Conservation (phyloP, 1,140 invertebrate species). For the Macrobrachium nipponense region DNA sequence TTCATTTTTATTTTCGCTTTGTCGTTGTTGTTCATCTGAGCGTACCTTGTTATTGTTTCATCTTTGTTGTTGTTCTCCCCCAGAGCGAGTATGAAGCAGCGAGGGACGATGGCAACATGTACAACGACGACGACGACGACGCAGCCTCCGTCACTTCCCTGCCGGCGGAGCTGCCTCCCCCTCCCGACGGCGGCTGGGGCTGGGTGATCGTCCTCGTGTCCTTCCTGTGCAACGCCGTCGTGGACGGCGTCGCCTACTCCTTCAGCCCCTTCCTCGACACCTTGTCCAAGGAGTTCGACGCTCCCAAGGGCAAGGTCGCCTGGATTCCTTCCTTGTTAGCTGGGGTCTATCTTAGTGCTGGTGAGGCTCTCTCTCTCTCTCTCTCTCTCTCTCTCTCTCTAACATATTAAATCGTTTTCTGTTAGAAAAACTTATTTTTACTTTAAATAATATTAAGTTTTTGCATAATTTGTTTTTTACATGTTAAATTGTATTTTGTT, state of each 20-base stretch:
- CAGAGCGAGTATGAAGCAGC: slow-evolving; percentile 49
- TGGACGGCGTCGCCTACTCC: slow-evolving; percentile 96
- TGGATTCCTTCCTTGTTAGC: slow-evolving; percentile 95
- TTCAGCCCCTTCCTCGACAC: slow-evolving; percentile 89
- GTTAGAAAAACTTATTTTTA: no score
- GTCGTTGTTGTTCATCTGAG: slow-evolving; percentile 12
- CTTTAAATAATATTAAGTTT: no score
- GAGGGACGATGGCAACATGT: not conserved
- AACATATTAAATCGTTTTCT: not conserved
- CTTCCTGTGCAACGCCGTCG: slow-evolving; percentile 98
- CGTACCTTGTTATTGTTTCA: not conserved
- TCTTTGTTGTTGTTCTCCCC: not conserved
- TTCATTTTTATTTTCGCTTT: not conserved
- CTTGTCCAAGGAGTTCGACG: slow-evolving; percentile 84
- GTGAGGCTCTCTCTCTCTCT: slow-evolving; percentile 71
- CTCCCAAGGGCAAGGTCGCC: slow-evolving; percentile 85
- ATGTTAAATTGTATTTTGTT: not conserved
- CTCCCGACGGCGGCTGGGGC: slow-evolving; percentile 63
- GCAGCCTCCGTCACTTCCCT: slow-evolving; percentile 50
- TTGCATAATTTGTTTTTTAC: no score
- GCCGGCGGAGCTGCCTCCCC: slow-evolving; percentile 59
- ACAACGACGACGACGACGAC: slow-evolving; percentile 53
- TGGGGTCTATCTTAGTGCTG: slow-evolving; percentile 92
- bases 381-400: slow-evolving; percentile 2
- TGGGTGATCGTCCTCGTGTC: slow-evolving; percentile 96